Evolutionary conservation across 2,113 vertebrate species (phyloP).

Genomic region (Paradisaea rubra): DNA sequence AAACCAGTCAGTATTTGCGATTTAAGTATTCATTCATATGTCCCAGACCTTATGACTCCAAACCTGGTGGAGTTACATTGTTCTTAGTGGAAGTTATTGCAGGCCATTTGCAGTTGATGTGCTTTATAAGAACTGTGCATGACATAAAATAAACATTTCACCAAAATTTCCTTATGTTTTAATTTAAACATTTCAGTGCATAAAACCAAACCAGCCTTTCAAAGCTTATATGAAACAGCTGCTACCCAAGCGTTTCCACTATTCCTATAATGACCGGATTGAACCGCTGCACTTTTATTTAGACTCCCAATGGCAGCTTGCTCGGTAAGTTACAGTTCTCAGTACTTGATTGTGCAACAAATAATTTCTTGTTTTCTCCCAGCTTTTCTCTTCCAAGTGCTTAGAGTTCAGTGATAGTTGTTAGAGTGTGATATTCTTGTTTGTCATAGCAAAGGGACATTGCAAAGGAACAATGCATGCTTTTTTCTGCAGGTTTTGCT

Average conservation of each 20-base stretch:
- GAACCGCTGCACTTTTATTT: constrained; percentile 87
- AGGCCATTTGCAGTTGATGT: neutral
- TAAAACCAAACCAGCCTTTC: constrained; percentile 81
- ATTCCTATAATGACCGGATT: constrained; percentile 83
- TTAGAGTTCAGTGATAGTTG: neutral
- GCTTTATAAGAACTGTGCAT: neutral
- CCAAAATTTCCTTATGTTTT: neutral
- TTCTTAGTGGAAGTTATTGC: neutral
- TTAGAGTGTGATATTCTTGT: neutral
- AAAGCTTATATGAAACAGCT: constrained; percentile 88
- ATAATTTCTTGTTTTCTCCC: neutral
- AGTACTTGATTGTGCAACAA: neutral
- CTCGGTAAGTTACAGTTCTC: constrained; percentile 77
- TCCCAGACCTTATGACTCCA: neutral
- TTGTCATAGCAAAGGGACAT: neutral
- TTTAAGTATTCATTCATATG: neutral
- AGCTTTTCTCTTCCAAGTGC: neutral
- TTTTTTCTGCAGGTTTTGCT: neutral
- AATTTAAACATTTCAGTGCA: constrained; percentile 75
- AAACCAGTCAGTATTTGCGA: neutral
- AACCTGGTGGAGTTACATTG: neutral
- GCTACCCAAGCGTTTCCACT: constrained; percentile 93
- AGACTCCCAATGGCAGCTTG: constrained; percentile 87
- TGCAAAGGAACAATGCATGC: neutral
- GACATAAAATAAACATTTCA: neutral